A percentile compares a stretch with the other conserved stretches of the same genome.
Evolutionary conservation across 2,113 vertebrate species (phyloP).

Genomic region (Microcebus tavaratra): DNA sequence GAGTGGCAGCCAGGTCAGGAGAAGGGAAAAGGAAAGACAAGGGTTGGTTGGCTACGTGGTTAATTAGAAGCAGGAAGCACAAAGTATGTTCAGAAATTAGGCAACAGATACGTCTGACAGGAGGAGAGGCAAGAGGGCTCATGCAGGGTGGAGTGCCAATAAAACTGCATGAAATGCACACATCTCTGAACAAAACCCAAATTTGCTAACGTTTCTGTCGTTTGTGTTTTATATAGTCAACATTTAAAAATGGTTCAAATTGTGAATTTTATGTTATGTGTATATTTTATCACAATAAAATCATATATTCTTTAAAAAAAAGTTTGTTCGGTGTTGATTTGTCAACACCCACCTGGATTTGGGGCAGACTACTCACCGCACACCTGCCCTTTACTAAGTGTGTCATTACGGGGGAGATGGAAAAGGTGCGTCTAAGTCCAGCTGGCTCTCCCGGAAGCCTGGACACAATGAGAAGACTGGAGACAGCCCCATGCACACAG

Average conservation of each 20-base stretch:
- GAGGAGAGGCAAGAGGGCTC: not conserved
- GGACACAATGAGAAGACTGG: not conserved
- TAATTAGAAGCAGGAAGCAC: not conserved
- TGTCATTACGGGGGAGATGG: no score
- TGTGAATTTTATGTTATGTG: fast-evolving
- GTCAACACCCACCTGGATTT: not conserved
- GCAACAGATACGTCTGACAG: not conserved
- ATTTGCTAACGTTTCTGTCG: not conserved
- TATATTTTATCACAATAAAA: not conserved
- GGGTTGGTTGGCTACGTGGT: fast-evolving
- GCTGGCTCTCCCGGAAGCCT: not conserved
- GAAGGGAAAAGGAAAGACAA: not conserved
- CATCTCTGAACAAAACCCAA: not conserved
- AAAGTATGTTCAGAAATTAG: no score
- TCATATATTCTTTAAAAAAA: not conserved
- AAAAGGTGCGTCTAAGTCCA: no score
- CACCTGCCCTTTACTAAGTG: not conserved
- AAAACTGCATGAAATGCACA: no score
- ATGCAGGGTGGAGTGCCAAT: no score
- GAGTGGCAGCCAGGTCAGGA: not conserved
- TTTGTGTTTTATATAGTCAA: not conserved
- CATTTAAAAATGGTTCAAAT: not conserved
- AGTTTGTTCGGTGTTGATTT: no score
- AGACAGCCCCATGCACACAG: not conserved
- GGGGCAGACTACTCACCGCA: not conserved